Evolutionary conservation across 2,888 invertebrate genomes (phyloP).

Genomic region (Gerris lacustris): DNA sequence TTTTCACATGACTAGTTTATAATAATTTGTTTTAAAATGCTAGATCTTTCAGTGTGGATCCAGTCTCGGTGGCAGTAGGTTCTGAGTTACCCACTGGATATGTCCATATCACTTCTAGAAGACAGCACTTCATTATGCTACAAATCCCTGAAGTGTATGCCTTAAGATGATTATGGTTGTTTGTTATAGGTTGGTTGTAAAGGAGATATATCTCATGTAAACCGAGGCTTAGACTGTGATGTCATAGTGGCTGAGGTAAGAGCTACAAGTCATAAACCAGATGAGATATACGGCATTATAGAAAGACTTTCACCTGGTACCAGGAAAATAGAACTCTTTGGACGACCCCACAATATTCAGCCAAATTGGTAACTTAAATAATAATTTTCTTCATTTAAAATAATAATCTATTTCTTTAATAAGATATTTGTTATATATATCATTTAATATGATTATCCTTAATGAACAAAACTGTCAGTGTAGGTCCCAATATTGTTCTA

Average conservation of each 20-base stretch:
- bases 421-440: not conserved
- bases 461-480: too few relatives aligned
- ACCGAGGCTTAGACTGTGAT: constrained; percentile 90
- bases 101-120: too few relatives aligned
- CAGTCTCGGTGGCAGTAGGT: too few relatives aligned
- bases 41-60: too few relatives aligned
- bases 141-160: too few relatives aligned
- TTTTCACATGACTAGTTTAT: too few relatives aligned
- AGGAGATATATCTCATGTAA: constrained; percentile 79
- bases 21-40: too few relatives aligned
- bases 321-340: constrained; percentile 92
- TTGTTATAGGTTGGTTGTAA: constrained; percentile 74
- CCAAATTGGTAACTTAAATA: constrained; percentile 68
- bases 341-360: constrained; percentile 92
- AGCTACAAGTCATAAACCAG: constrained; percentile 95
- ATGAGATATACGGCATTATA: constrained; percentile 96
- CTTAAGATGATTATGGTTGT: not conserved
- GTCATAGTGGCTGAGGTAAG: constrained; percentile 97
- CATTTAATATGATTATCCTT: not conserved
- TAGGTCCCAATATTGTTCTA: too few relatives aligned
- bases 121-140: too few relatives aligned
- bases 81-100: too few relatives aligned
- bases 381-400: constrained; percentile 21
- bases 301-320: constrained; percentile 93
- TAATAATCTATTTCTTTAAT: not conserved